phyloP scores from a whole-genome alignment of 92 coral and sea anemone species.

The Porites lobata region DNA sequence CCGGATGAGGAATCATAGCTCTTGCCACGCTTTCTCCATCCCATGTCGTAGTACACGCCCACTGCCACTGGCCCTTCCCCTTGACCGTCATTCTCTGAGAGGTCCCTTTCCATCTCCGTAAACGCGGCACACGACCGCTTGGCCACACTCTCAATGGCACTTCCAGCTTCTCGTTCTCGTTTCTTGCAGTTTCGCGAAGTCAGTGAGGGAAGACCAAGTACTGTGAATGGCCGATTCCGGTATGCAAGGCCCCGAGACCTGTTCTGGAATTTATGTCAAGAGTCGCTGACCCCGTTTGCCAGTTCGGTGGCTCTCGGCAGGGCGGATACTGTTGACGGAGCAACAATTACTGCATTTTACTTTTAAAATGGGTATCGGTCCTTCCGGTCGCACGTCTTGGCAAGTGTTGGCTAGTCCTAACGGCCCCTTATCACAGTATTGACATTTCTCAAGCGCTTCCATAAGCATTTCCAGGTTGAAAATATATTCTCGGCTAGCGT shows the following conservation, averaged over 20 bases:
- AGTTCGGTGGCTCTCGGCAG: slow-evolving; percentile 22
- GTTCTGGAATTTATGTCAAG: slow-evolving; percentile 38
- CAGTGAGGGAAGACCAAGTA: not conserved
- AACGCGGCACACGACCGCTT: slow-evolving; percentile 21
- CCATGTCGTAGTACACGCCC: slow-evolving; percentile 54
- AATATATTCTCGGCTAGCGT: not conserved
- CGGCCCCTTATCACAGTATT: slow-evolving; percentile 19
- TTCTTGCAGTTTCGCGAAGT: slow-evolving; percentile 31
- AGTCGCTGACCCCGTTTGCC: slow-evolving; percentile 24
- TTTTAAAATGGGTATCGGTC: not conserved
- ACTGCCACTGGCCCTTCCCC: slow-evolving; percentile 3
- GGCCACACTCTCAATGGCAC: slow-evolving; percentile 19
- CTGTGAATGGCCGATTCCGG: slow-evolving; percentile 43
- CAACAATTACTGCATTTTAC: slow-evolving; percentile 13
- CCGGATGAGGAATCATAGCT: slow-evolving; percentile 51
- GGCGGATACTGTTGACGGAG: not conserved
- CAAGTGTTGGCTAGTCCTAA: slow-evolving; percentile 13
- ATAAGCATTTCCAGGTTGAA: slow-evolving; percentile 14
- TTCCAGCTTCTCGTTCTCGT: slow-evolving; percentile 48
- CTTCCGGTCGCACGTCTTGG: slow-evolving; percentile 8
- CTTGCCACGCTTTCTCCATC: slow-evolving; percentile 38
- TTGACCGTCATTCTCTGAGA: not conserved
- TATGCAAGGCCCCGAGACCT: slow-evolving; percentile 44
- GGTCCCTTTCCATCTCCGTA: slow-evolving; percentile 13
- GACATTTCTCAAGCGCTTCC: slow-evolving; percentile 6